Base-by-base conservation (phyloP, 2,888 invertebrate genomes). In the Trilocha varians region DNA sequence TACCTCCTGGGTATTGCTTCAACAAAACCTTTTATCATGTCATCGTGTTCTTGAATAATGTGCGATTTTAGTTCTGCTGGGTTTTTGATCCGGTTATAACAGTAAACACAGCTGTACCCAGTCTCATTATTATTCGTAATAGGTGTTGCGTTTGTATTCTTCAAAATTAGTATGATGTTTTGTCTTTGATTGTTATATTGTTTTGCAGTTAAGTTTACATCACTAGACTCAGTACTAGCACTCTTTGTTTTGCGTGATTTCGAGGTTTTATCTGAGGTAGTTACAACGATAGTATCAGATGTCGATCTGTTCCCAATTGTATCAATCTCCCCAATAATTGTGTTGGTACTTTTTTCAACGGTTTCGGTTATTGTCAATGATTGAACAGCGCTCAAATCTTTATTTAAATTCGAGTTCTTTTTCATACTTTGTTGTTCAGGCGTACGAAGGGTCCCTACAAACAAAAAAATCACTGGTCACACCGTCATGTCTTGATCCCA, bases 101-200 rank as follows among this genome's bases (percentile, higher is more conserved):
- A 77, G 44, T 64, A 77, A 15, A 64, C 61, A 44, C 77, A 77
- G 1, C 50, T 44, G 44, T 68, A 77, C 0, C 70, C 70, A 1
- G 65, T 56, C 16, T 45, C 48, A 36, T 52, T 59, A 36, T 47
- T 49, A n/a, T 57, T 53, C 2, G 61, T 51, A 1, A 72, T 66
- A 1, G 67, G 70, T 2, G 71, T 69, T 1, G 68, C 69, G 16
- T 72, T 72, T 0, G 68, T 56, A 16, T 40, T 43, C 18, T 48
- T 43, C 1, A 65, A 43, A 3, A 65, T 55, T 0, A 47, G 52
- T 13, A 53, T 45, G 4, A 65, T 46, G 43, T 67, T 66, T 13
- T 55, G 48, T 13, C 55, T 46, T 34, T 66, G 66, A 41, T 63
- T 67, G 11, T 49, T 50, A 1, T 62, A 44, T 44, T 61, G 59